Evolutionary conservation across 2,797 vertebrate genomes (phyloP).

Genomic region (Limnodromus scolopaceus): DNA sequence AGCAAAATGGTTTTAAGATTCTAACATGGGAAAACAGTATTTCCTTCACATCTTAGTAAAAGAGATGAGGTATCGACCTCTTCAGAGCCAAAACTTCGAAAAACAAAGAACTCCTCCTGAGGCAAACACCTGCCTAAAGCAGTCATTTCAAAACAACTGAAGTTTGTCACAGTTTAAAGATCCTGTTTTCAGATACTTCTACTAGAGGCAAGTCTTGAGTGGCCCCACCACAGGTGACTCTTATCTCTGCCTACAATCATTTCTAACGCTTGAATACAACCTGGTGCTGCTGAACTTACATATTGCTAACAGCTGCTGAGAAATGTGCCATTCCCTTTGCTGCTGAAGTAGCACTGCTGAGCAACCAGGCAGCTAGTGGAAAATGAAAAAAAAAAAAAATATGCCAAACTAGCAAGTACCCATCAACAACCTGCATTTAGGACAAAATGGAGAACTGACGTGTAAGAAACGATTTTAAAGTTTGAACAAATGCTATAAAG

Average conservation of each 20-base stretch:
- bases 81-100: not conserved
- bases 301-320: not conserved
- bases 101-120: not conserved
- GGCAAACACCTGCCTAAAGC: not conserved
- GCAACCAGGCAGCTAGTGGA: not conserved
- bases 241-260: not conserved
- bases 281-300: not conserved
- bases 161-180: not conserved
- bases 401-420: not conserved
- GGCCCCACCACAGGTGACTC: accelerated
- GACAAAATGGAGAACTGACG: not conserved
- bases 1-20: not conserved
- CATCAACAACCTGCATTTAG: not conserved
- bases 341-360: not conserved
- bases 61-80: not conserved
- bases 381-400: not conserved
- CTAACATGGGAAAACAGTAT: not conserved
- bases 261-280: not conserved
- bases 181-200: not conserved
- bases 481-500: not conserved
- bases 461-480: not conserved
- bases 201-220: not conserved
- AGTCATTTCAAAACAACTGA: not conserved
- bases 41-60: not conserved
- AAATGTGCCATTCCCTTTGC: not conserved